phyloP scores from a whole-genome alignment of 2,888 invertebrate genomes.

The Drosophila kanekoi region DNA sequence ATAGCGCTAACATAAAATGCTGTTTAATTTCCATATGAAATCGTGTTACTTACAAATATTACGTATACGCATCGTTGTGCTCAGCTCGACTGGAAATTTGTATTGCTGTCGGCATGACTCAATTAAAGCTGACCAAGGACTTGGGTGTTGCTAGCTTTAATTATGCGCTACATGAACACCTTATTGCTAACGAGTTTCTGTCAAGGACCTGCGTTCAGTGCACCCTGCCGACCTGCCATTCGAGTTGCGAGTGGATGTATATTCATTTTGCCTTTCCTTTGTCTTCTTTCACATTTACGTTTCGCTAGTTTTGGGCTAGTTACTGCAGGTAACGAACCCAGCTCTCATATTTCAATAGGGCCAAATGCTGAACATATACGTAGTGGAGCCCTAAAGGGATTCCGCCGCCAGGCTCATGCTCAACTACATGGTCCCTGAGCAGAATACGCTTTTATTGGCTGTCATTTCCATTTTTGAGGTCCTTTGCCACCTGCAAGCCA shows the following conservation, averaged over 20 bases:
- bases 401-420: neutral
- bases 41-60: constrained; percentile 45
- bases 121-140: constrained; percentile 15
- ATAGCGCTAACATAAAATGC: constrained; percentile 1
- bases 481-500: constrained; percentile 26
- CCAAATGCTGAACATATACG: constrained; percentile 6
- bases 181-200: constrained; percentile 37
- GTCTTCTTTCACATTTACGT: constrained; percentile 8
- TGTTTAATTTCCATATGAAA: neutral
- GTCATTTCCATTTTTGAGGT: constrained; percentile 4
- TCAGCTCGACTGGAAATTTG: constrained; percentile 13
- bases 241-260: constrained; percentile 9
- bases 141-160: constrained; percentile 39
- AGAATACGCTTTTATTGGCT: constrained; percentile 3
- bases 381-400: neutral
- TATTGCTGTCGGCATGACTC: constrained; percentile 23
- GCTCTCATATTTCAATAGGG: constrained; percentile 11
- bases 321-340: constrained; percentile 3
- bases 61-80: constrained; percentile 34
- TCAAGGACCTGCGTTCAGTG: constrained; percentile 11
- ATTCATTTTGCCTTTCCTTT: constrained; percentile 26
- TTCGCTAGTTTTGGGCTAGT: constrained; percentile 19
- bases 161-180: constrained; percentile 44
- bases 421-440: constrained; percentile 1
- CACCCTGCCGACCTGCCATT: constrained; percentile 4